Percentiles rank a stretch among this genome's conserved stretches.
Conservation (phyloP, 1,140 invertebrate species). For the Scaptomyza graminum region DNA sequence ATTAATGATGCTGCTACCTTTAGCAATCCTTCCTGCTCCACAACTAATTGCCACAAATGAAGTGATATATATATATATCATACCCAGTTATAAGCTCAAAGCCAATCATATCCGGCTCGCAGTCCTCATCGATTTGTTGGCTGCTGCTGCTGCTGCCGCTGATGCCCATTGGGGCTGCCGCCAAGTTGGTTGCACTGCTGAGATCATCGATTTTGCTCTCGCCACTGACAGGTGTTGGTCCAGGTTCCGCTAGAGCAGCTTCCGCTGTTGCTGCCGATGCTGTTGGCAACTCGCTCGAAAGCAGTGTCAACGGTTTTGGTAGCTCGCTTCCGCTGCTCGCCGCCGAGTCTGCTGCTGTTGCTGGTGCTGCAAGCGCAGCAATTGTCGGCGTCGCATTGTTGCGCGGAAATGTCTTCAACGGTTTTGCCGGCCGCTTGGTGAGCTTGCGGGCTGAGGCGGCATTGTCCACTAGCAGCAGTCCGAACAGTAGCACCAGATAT, state of each 20-base stretch:
- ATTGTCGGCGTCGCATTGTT: slow-evolving; percentile 77
- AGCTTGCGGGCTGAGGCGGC: slow-evolving; percentile 74
- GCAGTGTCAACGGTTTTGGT: slow-evolving; percentile 67
- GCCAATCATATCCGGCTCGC: slow-evolving; percentile 93
- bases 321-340: slow-evolving; percentile 55
- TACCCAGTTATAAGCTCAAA: slow-evolving; percentile 96
- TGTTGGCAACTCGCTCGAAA: slow-evolving; percentile 38
- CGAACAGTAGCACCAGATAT: slow-evolving; percentile 48
- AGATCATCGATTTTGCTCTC: slow-evolving; percentile 57
- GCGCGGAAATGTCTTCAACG: slow-evolving; percentile 81
- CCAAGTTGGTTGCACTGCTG: slow-evolving; percentile 2
- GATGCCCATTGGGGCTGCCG: slow-evolving; percentile 84
- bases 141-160: slow-evolving; percentile 7
- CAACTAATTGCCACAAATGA: slow-evolving; percentile 75
- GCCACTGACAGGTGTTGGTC: slow-evolving; percentile 48
- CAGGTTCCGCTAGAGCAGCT: slow-evolving; percentile 58
- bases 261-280: slow-evolving; percentile 39
- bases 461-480: slow-evolving; percentile 54
- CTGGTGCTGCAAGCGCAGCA: slow-evolving; percentile 42
- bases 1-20: slow-evolving; percentile 30
- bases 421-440: slow-evolving; percentile 81
- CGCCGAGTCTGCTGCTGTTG: slow-evolving; percentile 16
- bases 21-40: slow-evolving; percentile 42
- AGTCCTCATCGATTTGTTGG: slow-evolving; percentile 86
- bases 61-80: slow-evolving; percentile 40